Evolutionary conservation across 2,888 invertebrate species (phyloP).

Genomic region (Tetanocera ferruginea): DNA sequence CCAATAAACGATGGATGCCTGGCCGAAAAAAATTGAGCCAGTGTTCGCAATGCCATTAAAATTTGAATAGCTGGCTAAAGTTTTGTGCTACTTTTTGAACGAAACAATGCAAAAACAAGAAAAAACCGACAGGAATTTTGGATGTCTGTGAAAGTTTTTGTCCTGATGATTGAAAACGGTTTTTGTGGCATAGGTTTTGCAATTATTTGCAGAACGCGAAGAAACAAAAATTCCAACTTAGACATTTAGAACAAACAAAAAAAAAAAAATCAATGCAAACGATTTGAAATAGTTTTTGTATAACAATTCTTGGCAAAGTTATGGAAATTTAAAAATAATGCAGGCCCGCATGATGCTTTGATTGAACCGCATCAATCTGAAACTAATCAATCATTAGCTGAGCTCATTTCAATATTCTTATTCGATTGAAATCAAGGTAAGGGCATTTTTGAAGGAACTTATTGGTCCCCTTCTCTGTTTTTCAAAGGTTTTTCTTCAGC

Average conservation of each 20-base stretch:
- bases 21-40: slow-evolving; percentile 21
- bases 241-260: background rate
- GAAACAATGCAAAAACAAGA: background rate
- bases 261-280: slow-evolving; percentile 7
- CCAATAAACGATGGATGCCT: background rate
- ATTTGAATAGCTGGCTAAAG: slow-evolving; percentile 47
- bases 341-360: background rate
- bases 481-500: background rate
- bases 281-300: background rate
- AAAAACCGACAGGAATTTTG: slow-evolving; percentile 35
- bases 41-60: slow-evolving; percentile 35
- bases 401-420: too few species aligned
- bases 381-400: slow-evolving; percentile 14
- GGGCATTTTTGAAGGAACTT: background rate
- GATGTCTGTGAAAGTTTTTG: slow-evolving; percentile 47
- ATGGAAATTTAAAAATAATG: background rate
- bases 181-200: slow-evolving; percentile 4
- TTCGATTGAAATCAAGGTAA: background rate
- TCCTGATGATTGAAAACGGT: slow-evolving; percentile 17
- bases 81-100: slow-evolving; percentile 2
- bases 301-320: background rate
- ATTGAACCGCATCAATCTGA: background rate
- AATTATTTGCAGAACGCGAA: slow-evolving; percentile 38
- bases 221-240: slow-evolving; percentile 4
- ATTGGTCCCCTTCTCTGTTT: background rate